Evolutionary conservation across 1,140 invertebrate genomes (phyloP), one percentile per base, ranked within the genome.

Genomic region (Caerostris darwini): DNA sequence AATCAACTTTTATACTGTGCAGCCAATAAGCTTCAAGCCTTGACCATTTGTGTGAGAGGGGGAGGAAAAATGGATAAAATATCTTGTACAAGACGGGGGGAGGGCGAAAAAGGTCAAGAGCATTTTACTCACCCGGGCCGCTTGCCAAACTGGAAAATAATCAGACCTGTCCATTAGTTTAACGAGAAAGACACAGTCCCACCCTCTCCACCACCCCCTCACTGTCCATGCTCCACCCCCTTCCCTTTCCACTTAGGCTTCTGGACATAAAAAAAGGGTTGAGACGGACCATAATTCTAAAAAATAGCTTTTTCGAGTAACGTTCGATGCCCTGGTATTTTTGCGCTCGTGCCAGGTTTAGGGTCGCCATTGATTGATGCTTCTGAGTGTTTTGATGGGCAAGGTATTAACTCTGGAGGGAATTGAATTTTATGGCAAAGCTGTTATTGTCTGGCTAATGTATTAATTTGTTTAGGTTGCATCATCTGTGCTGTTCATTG

Each of bases 101-200:
- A 14, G 7, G 14, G 17, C 5, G 69, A 50, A 34, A 34, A 34
- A 2, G 71, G 71, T 77, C 71, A 77, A 77, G 71, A 50, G 71
- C 58, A 54, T 87, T 87, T 87, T 61, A 59, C 82, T 83, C n/a
- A 7, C 59, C 50, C 56, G 53, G 85, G 85, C 85, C 59, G 7
- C 19, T 64, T 87, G 85, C 85, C 85, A 87, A 83, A 53, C 85
- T 87, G 53, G 85, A 87, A 64, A 87, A 87, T 87, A 87, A 87
- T 87, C 85, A 87, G 85, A 61, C 85, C 85, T 87, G 85, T 64
- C 85, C 59, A 87, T 87, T 87, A 87, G 19, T 87, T 87, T 87
- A 87, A 87, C 85, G 85, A 87, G 85, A 64, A 87, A 57, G 85
- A 87, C 85, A 87, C 57, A 14, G 14, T 34, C 50, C 85, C 85